Evolutionary conservation across 2,797 vertebrate species (phyloP), one percentile per base, ranked within the genome.

Genomic region (Dermochelys coriacea): DNA sequence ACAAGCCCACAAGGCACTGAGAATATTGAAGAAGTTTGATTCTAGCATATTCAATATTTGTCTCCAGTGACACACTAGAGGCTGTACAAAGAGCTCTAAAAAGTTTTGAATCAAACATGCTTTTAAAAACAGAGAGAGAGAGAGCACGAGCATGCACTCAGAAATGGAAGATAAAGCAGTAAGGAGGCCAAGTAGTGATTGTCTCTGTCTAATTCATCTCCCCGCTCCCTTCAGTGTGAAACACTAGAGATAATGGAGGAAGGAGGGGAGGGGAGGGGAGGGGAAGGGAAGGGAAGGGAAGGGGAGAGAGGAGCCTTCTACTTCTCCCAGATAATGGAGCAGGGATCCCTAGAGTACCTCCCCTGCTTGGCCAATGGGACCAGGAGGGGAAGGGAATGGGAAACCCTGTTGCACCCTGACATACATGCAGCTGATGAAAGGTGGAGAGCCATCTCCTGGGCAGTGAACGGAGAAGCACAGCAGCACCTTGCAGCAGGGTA

Each of bases 41-140:
- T 19, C 50, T 45, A 84, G 2, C 2, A 11, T 84, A n/a, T 2
- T 55, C 12, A 7, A 50, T n/a, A 5, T 6, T 91, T 80, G 37
- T 37, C 11, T 45, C 37, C 23, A 45, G 37, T 74, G 19, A 23
- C 10, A 23, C 11, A 19, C 41, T 31, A 89, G 5, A 86, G 5
- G 12, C 4, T 82, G n/a, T 29, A 37, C 31, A 78, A 74, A 45
- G n/a, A 37, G 19, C 31, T 11, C 18, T 89, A 41, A 88, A 29
- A 89, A 5, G 31, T 16, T 71, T 86, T 54, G 84, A 31, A 50
- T 10, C 6, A 57, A 84, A 75, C 4, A 81, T 80, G 87, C 14
- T 29, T 34, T 87, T 55, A 52, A 55, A 80, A 49, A 87, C 79
- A 93, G 47, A 12, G 78, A 80, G 1, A 87, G 79, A 93, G 47